Evolutionary conservation across 2,888 invertebrate species (phyloP).

Genomic region (Erannis defoliaria): DNA sequence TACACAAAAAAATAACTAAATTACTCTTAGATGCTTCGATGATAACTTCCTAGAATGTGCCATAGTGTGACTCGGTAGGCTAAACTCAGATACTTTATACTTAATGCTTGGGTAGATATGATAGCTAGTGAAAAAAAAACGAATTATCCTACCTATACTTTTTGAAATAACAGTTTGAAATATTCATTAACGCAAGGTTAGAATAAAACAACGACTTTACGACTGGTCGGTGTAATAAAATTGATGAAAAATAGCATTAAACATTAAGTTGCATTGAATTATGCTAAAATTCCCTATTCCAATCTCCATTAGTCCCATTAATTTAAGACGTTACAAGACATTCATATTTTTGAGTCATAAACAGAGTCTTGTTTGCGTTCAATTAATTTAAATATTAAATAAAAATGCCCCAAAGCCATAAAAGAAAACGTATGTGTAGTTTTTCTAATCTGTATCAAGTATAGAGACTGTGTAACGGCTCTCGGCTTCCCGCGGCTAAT

Average conservation of each 20-base stretch:
- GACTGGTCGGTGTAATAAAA: conserved; percentile 62
- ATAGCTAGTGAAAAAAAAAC: not conserved
- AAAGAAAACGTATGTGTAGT: conserved; percentile 76
- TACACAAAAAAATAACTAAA: no score
- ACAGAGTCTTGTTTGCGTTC: conserved; percentile 75
- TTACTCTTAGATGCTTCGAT: not conserved
- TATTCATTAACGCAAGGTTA: conserved; percentile 21
- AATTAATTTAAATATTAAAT: conserved; percentile 81
- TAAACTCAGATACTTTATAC: no score
- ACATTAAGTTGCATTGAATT: conserved; percentile 65
- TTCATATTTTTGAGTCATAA: conserved; percentile 68
- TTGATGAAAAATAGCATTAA: conserved; percentile 67
- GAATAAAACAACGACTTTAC: conserved; percentile 55
- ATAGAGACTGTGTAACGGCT: conserved; percentile 55
- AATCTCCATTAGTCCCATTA: conserved; percentile 62
- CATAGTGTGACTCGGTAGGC: no score
- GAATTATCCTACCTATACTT: not conserved
- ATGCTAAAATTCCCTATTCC: conserved; percentile 64
- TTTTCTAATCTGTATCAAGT: conserved; percentile 76
- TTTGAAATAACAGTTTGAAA: conserved; percentile 10
- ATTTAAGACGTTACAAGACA: conserved; percentile 65
- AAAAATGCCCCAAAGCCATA: conserved; percentile 70
- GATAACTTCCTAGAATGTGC: not conserved
- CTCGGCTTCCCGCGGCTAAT: conserved; percentile 69
- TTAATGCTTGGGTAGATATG: no score